A percentile compares a stretch with the other conserved stretches of the same genome.
Conservation (phyloP, 2,888 invertebrate genomes). For the Nemoura dubitans region DNA sequence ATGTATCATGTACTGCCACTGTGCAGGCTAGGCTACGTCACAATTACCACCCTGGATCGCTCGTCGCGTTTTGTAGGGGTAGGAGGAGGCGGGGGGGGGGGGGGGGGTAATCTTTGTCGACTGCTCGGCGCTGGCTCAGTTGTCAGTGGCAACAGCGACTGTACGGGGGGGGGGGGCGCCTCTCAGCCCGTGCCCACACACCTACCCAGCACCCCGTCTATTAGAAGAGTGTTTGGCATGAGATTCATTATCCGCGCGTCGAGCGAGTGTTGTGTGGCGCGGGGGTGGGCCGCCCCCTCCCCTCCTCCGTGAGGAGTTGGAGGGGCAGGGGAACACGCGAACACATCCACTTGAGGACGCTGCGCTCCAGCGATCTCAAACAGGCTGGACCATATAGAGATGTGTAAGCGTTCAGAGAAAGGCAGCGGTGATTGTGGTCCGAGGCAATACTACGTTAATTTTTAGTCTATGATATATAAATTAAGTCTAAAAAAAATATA, state of each 20-base stretch:
- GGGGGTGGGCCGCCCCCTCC: neutral
- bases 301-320: neutral
- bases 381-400: too few relatives aligned
- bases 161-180: too few relatives aligned
- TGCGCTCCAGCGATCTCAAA: neutral
- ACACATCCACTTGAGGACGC: neutral
- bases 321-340: neutral
- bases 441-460: too few relatives aligned
- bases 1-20: too few relatives aligned
- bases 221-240: slow-evolving; percentile 5
- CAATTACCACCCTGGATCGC: too few relatives aligned
- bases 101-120: neutral
- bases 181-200: neutral
- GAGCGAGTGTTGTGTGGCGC: neutral
- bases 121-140: neutral
- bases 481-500: too few relatives aligned
- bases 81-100: neutral
- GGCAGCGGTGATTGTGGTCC: too few relatives aligned
- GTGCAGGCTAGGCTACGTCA: too few relatives aligned
- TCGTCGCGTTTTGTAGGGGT: neutral
- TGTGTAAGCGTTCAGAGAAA: too few relatives aligned
- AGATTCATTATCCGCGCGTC: neutral
- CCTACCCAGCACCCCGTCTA: neutral
- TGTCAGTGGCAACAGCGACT: neutral
- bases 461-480: too few relatives aligned